Base-by-base conservation (phyloP, 1,140 invertebrate species). In the Argopecten irradians region DNA sequence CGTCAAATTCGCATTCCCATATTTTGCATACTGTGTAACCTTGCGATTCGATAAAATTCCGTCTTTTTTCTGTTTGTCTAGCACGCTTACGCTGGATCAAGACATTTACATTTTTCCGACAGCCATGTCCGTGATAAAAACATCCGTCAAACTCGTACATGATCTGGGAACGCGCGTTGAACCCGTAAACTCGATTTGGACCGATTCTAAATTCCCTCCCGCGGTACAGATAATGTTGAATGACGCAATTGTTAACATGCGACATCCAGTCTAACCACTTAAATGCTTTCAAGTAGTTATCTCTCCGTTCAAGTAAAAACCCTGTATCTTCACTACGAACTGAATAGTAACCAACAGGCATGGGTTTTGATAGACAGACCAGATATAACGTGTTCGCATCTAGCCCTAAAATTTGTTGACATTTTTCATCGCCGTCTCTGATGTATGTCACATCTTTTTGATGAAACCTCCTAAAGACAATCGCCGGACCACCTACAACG, bases 121-220 rank as follows among this genome's bases (percentile, higher is more conserved):
- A 85, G 0, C 2, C 22, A 41, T 43, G 84, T 13, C 32, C 9
- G 32, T 85, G 84, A 28, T 32, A 85, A 14, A n/a, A 39, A 41
- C 84, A 85, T 14, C 84, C 84, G n/a, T 85, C 34, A 14, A 85
- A 85, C 28, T 85, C 34, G 41, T 14, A 85, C n/a, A 85, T 36
- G 0, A 36, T 28, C 16, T 35, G 35, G 0, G 28, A 32, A 3
- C 28, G 34, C 19, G 1, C 41, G 28, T 41, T 9, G 22, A 84
- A 84, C 5, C 84, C 33, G 36, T 84, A 35, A 0, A 85, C 84
- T 0, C 34, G 84, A 85, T 85, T 41, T n/a, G 28, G 35, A 16
- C 84, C 84, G 0, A 85, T 41, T 3, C 36, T 14, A 39, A 39
- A 32, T 32, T 41, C 84, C 41, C 13, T 39, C 35, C 8, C n/a